Base-by-base conservation (phyloP, 2,888 invertebrate genomes). In the Alloplasta piceator region DNA sequence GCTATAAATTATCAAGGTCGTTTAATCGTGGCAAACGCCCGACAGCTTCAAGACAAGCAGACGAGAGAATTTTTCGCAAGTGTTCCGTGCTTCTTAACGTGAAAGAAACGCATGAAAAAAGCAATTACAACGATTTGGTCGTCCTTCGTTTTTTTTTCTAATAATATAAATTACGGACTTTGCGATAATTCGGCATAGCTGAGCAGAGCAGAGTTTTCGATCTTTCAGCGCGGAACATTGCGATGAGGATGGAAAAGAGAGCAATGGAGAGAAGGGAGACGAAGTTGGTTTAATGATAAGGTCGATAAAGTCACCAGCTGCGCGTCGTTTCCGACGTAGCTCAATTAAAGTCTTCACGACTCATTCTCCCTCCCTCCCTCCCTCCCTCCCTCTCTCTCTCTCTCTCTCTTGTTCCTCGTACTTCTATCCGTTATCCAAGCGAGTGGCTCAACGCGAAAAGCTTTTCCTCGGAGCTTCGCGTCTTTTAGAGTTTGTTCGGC, bases 221-320 rank as follows among this genome's bases (percentile, higher is more conserved):
- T 75, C 52, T 43, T 61, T 39, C 52, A 38, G 56, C 4, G 72
- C 9, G 38, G 14, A 61, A 64, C 55, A 66, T 43, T 56, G 71
- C 12, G 16, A 77, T 63, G 46, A 70, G 48, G 63, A 70, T 56
- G 52, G 63, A 63, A 41, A 60, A 50, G 43, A 26, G 26, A 12
- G 38, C 1, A 48, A 58, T 14, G 55, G 46, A 43, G 36, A 14
- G 50, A 38, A 80, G 78, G 76, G 77, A 43, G 67, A 64, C 68
- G 80, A 39, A 73, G 55, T 48, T 75, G 84, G 83, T 84, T 87
- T 88, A 88, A 89, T 88, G 87, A 89, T 87, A 85, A 86, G 84
- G 87, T 85, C 87, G 86, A 89, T 89, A 89, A 88, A 86, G 85
- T 87, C 86, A 84, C 85, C 86, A 86, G 88, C 87, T 87, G 89